Base-by-base conservation (phyloP, 2,888 invertebrate species). In the Prenolepis imparis region DNA sequence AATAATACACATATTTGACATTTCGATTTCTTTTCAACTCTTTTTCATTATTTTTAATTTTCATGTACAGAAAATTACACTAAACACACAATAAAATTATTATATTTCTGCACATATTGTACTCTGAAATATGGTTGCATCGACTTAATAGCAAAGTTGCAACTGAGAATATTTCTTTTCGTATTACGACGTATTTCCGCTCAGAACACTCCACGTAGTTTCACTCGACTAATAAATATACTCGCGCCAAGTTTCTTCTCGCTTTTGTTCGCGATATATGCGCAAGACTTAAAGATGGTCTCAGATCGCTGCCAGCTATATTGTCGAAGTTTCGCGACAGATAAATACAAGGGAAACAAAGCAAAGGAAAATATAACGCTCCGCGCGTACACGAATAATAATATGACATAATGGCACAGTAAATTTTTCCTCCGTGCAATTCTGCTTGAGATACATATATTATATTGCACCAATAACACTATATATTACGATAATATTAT, bases 241-340 rank as follows among this genome's bases (percentile, higher is more conserved):
- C 78, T 80, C 72, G 78, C 72, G 59, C 72, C 41, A 80, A 80
- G 41, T 80, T 80, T 80, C 72, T 59, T 72, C 78, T 57, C 55
- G 55, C 70, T 28, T 59, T 59, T 72, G 72, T 59, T 72, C 72
- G 57, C 78, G 32, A 72, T 72, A 24, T 80, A 80, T 72, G 78
- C 72, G 78, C 72, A 59, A 41, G 36, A 72, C 78, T 70, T 80
- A 80, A 80, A 80, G 72, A 59, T 59, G 44, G 72, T 80, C 78
- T 48, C 78, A 80, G 78, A 80, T 80, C 78, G 78, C 59, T 72
- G 59, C 72, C 72, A 72, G 44, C 72, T 80, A 59, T 72, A 80
- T 72, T 59, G 72, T 59, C 72, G 12, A 80, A 80, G 72, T 80
- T 80, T 70, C 28, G 2, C 18, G 48, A 32, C 52, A 67, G 39